Evolutionary conservation across 2,888 invertebrate genomes (phyloP), one percentile per base, ranked within the genome.

Genomic region (Pristionchus japonicus): DNA sequence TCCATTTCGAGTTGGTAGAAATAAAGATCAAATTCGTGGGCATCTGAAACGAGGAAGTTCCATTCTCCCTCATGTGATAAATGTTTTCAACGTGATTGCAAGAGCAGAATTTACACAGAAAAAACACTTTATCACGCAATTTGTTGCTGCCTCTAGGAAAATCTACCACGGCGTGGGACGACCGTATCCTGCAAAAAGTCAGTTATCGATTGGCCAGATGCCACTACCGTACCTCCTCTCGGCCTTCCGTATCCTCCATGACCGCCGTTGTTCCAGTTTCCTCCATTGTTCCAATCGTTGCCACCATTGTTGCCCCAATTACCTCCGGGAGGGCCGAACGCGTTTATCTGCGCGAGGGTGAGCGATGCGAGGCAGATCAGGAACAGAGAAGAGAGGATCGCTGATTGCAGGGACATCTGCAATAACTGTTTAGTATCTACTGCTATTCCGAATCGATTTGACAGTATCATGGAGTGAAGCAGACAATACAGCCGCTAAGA

Each of bases 251-350:
- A 74, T 4, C 74, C 74, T 43, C 43, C 43, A 43, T 43, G 6
- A 43, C 43, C n/a, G 2, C 70, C 74, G 15, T 40, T 74, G 74
- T 74, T 74, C 74, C 74, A 74, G 6, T 67, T 67, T 74, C 74
- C 74, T 37, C 74, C 74, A n/a, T 74, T 74, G 74, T 74, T 74
- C 74, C 74, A 37, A 31, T 31, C 70, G 34, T 70, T 74, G 2
- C 74, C 74, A 3, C 23, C 40, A 23, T 74, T 40, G 40, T 20
- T 40, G 1, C 74, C 74, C 64, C 64, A 64, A 15, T 64, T 64
- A 6, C 64, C 64, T 27, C 64, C 64, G 23, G 74, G 74, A 3
- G 74, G 74, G n/a, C 74, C 74, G 74, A 74, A 74, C 1, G 37
- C 40, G 40, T 11, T 23, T 23, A 74, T 31, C 23, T 74, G 74